These are phyloP conservation scores for Thymallus thymallus DNA, from an alignment of 2,113 vertebrate species.

Conservation along the genomic window DNA sequence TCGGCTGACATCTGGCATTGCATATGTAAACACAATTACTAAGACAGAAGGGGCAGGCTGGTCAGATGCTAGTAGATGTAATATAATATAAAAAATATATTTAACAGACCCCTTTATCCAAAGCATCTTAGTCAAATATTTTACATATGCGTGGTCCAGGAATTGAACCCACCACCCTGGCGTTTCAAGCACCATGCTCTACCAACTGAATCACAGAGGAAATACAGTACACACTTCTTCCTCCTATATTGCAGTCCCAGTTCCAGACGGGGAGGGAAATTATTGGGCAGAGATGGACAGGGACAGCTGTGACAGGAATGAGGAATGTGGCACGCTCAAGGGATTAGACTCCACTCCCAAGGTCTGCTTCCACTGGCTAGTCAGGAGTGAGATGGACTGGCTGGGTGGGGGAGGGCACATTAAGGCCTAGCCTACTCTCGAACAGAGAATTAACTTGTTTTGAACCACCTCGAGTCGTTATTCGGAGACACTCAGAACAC, in stretches of 20 bases:
- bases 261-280: constrained; percentile 55
- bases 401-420: constrained; percentile 2
- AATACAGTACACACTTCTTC: background rate
- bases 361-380: constrained; percentile 71
- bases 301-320: constrained; percentile 78
- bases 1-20: too few species aligned
- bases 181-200: too few species aligned
- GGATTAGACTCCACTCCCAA: constrained; percentile 70
- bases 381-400: background rate
- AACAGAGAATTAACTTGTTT: constrained; percentile 53
- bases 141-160: too few species aligned
- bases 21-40: too few species aligned
- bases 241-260: background rate
- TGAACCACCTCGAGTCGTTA: constrained; percentile 37
- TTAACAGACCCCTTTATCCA: too few species aligned
- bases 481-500: constrained; percentile 19
- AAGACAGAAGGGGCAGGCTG: too few species aligned
- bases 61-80: too few species aligned
- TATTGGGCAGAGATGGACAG: constrained; percentile 74
- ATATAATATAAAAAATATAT: too few species aligned
- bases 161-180: too few species aligned
- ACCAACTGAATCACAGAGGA: too few species aligned
- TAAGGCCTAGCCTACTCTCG: constrained; percentile 1
- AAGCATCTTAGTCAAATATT: too few species aligned
- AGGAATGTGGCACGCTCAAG: constrained; percentile 61